Conservation (phyloP, 2,797 vertebrate genomes). For the Takifugu rubripes region DNA sequence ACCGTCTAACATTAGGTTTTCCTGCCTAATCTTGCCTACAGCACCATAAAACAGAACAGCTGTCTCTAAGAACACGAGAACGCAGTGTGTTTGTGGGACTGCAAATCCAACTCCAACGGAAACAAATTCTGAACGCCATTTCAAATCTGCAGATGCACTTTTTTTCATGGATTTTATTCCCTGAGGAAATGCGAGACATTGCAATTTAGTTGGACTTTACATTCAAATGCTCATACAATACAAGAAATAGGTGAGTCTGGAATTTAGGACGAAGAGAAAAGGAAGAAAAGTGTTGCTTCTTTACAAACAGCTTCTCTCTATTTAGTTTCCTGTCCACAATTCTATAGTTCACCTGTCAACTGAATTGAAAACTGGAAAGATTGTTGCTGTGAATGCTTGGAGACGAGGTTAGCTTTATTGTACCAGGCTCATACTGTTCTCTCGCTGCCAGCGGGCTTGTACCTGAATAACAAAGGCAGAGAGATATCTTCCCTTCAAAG, state of each 20-base stretch:
- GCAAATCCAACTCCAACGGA: neutral
- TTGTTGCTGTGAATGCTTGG: neutral
- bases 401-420: conserved; percentile 10
- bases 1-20: conserved; percentile 5
- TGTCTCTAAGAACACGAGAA: conserved; percentile 6
- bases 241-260: conserved; percentile 10
- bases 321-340: conserved; percentile 8
- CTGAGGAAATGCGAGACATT: neutral
- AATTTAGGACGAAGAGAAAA: neutral
- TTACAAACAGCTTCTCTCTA: conserved; percentile 16
- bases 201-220: neutral
- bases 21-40: conserved; percentile 19
- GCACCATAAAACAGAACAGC: conserved; percentile 27
- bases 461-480: conserved; percentile 32
- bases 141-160: neutral
- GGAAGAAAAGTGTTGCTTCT: conserved; percentile 2
- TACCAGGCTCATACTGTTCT: conserved; percentile 3
- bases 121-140: neutral
- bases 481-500: conserved; percentile 30
- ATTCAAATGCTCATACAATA: conserved; percentile 13
- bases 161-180: neutral
- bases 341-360: neutral
- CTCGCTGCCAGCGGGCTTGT: conserved; percentile 23
- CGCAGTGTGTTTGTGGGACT: neutral
- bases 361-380: neutral